Evolutionary conservation across 2,797 vertebrate genomes (phyloP), one percentile per base, ranked within the genome.

Genomic region (Molossus molossus): DNA sequence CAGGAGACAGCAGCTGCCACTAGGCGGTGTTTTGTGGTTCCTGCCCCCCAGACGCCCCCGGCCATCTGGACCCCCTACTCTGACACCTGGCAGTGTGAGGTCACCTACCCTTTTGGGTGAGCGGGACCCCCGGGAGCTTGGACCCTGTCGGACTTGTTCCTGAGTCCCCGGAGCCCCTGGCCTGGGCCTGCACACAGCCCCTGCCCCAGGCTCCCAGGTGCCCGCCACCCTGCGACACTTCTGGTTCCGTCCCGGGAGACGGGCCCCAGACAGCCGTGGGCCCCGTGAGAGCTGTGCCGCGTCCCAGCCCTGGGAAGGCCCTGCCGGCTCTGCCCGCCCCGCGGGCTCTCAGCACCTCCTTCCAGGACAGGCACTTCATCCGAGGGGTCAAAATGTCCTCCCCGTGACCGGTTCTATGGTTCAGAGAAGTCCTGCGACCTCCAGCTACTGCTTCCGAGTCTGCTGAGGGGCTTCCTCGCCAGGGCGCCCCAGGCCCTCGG

Each of bases 221-320:
- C 6, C 77, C 57, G 2, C 4, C 1, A 0, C 3, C 37, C 37
- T 45, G 0, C 6, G 6, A 3, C 9, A 20, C 8, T 10, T 10
- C 29, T 0, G 4, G 8, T 2, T 23, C 7, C 11, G 57, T 4
- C 48, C 8, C 0, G 0, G 14, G 79, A 23, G 23, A 13, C 58
- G 4, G 9, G 14, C 57, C 1, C 2, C 57, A 40, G n/a, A 29
- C 0, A 0, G 58, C 50, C 1, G 15, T 1, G 0, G 13, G 5
- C 11, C 6, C 2, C 0, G 29, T 1, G 60, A 53, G 18, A 7
- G 12, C 15, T 0, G 18, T 5, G 15, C n/a, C 0, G 48, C 0
- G 0, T 7, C 82, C 3, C 5, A 85, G 48, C 6, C 60, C 55
- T 3, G 5, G 12, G 53, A 37, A 50, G 2, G 2, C 4, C 20